phyloP scores from a whole-genome alignment of 2,113 vertebrate genomes.

The Cnemophilus loriae region DNA sequence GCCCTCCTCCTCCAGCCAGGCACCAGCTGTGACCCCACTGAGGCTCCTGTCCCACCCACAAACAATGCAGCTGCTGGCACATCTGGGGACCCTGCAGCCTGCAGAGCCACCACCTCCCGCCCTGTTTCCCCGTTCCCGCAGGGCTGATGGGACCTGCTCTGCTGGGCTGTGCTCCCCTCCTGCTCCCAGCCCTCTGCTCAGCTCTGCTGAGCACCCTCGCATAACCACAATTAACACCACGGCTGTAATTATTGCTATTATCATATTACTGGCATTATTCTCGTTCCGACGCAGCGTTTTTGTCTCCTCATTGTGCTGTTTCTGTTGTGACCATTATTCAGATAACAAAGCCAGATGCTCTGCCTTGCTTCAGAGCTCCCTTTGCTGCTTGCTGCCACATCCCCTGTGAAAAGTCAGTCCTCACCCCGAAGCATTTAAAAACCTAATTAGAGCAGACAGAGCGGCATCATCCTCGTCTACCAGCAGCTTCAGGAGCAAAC shows the following conservation, averaged over 20 bases:
- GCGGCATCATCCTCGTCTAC: neutral
- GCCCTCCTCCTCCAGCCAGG: neutral
- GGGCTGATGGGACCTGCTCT: neutral
- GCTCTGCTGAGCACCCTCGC: neutral
- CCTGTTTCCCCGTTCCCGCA: fast-evolving
- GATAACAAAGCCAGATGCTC: conserved; percentile 14
- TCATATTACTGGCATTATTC: neutral
- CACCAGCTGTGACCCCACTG: neutral
- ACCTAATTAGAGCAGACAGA: conserved; percentile 21
- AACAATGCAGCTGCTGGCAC: neutral
- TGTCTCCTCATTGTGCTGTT: neutral
- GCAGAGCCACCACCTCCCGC: neutral
- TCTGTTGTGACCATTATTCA: neutral
- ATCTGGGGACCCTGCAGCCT: neutral
- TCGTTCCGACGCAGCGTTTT: neutral
- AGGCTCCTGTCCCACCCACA: neutral
- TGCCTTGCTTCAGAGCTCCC: neutral
- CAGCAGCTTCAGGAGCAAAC: neutral
- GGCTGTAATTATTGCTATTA: neutral
- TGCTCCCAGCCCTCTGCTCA: neutral
- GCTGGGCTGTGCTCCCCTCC: fast-evolving
- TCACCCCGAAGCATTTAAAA: neutral
- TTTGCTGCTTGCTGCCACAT: neutral
- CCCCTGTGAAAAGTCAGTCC: neutral
- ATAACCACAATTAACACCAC: neutral